Evolutionary conservation across 2,113 vertebrate genomes (phyloP), one percentile per base, ranked within the genome.

Genomic region (Dissostichus mawsoni): DNA sequence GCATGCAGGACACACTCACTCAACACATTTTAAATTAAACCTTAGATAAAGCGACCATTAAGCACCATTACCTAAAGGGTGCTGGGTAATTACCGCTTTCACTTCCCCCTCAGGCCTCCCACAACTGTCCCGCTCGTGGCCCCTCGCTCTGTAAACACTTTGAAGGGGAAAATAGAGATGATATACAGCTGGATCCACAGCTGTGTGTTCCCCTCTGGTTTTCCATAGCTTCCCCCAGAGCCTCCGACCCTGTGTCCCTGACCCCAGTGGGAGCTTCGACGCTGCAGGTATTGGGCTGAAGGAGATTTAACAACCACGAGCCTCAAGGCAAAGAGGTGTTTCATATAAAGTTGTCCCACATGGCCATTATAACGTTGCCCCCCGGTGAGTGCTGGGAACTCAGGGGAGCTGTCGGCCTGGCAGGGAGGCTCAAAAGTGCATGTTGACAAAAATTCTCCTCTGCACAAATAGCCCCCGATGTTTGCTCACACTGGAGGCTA

Each of bases 281-380:
- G 67, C 69, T 12, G 78, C 72, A 88, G 90, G 51, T 85, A 79
- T 48, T 73, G 74, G 71, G 63, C 61, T 63, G 64, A 71, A 66
- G 79, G 78, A 76, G 79, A 78, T 93, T 93, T 92, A 92, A 93
- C 84, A 80, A 82, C 87, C 76, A 68, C 23, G 8, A 14, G 82
- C 69, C 86, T 90, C 76, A 83, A 87, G 82, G 86, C 78, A 90
- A 47, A 86, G 81, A 91, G 84, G 87, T 94, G 88, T 93, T 93
- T 91, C 91, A 92, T 90, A 89, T 92, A 92, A 92, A 92, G 80
- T 52, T 59, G 69, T 85, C 91, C 86, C 79, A 92, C 76, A 81
- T 88, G 86, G 90, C 74, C 72, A 67, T 89, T 82, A 86, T 92
- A 91, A 87, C 69, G 55, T 76, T 50, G 52, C 78, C 58, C 33